These are phyloP conservation scores for Loriculus beryllinus DNA, from an alignment of 2,797 vertebrate species.

Conservation along the genomic window DNA sequence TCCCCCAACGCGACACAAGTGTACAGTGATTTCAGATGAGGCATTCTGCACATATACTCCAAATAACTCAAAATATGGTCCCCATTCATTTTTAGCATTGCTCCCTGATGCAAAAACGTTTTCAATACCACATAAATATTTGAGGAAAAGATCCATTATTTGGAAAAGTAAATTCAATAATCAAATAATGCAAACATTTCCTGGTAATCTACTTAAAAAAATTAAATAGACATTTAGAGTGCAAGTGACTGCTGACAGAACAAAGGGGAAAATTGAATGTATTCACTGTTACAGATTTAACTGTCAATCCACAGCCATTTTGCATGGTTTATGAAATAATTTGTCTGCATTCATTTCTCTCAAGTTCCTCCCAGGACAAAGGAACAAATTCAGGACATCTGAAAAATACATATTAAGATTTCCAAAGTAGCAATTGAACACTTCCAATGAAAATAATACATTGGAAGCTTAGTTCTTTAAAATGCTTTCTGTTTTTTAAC, in stretches of 20 bases:
- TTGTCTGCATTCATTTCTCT: constrained; percentile 24
- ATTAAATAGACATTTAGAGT: constrained; percentile 51
- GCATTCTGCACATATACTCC: neutral
- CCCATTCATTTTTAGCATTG: neutral
- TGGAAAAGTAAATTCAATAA: constrained; percentile 45
- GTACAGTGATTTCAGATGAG: constrained; percentile 6
- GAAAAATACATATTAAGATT: constrained; percentile 31
- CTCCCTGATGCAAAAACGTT: constrained; percentile 17
- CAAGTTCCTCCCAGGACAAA: constrained; percentile 52
- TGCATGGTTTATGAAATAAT: constrained; percentile 44
- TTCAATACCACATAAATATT: constrained; percentile 32
- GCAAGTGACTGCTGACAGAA: constrained; percentile 56
- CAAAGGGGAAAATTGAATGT: constrained; percentile 60
- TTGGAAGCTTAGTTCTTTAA: neutral
- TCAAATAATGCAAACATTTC: constrained; percentile 43
- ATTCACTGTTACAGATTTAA: constrained; percentile 45
- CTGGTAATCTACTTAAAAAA: constrained; percentile 44
- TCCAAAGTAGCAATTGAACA: constrained; percentile 2
- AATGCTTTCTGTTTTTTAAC: neutral
- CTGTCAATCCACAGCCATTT: constrained; percentile 61
- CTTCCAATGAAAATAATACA: neutral
- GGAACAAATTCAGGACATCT: constrained; percentile 36
- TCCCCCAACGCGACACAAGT: neutral
- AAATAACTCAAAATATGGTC: constrained; percentile 41
- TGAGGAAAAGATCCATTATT: constrained; percentile 35